Evolutionary conservation across 1,140 invertebrate species (phyloP).

Genomic region (Cydia strobilella): DNA sequence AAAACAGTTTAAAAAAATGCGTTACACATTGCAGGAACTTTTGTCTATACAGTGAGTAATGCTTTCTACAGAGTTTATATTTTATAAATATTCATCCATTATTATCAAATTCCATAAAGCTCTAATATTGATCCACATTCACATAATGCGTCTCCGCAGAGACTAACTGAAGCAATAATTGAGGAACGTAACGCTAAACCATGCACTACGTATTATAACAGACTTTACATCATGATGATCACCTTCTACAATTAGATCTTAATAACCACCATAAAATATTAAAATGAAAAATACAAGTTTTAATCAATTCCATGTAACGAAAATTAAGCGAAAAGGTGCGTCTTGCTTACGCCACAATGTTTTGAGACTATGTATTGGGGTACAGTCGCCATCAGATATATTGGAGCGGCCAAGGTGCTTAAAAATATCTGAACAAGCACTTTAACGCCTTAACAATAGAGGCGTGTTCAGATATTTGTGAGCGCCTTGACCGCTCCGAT

Average conservation of each 20-base stretch:
- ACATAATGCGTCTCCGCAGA: conserved; percentile 57
- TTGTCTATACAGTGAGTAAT: conserved; percentile 69
- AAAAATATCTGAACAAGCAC: no score
- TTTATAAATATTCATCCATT: conserved; percentile 74
- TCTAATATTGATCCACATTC: conserved; percentile 79
- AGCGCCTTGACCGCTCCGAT: no score
- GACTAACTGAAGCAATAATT: conserved; percentile 47
- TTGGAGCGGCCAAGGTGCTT: no score
- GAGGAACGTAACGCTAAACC: conserved; percentile 14
- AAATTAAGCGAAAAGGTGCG: neutral
- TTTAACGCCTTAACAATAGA: no score
- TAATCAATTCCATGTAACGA: neutral
- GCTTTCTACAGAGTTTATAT: conserved; percentile 57
- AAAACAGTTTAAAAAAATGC: conserved; percentile 73
- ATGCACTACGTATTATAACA: neutral
- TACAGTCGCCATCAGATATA: no score
- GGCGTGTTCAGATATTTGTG: no score
- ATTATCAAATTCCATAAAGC: conserved; percentile 80
- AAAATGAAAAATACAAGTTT: neutral
- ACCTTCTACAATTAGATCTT: conserved; percentile 1
- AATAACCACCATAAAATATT: neutral
- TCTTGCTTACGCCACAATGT: neutral
- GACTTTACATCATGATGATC: conserved; percentile 1
- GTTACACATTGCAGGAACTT: conserved; percentile 67
- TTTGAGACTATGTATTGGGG: neutral